phyloP scores from a whole-genome alignment of 2,888 invertebrate genomes.

The Lutraria lutraria region DNA sequence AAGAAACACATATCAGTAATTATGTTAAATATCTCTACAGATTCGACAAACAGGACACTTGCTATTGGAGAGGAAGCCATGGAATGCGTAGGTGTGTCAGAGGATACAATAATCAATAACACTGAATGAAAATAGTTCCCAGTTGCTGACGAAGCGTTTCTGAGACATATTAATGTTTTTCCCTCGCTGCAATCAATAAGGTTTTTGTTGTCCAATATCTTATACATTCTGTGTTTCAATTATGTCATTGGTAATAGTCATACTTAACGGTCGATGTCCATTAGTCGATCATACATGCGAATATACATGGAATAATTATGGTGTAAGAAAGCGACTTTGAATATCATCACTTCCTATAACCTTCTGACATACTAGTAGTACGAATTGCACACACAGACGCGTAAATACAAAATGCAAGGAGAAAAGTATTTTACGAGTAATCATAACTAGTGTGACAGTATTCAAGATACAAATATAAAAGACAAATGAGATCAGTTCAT shows the following conservation, averaged over 20 bases:
- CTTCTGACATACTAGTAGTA: not conserved
- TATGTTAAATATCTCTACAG: not conserved
- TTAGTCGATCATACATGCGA: too few species aligned
- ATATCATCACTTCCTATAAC: not conserved
- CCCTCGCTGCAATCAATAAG: not conserved
- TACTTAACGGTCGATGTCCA: too few species aligned
- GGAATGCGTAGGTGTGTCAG: slow-evolving; percentile 13
- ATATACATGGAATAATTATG: not conserved
- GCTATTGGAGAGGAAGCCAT: not conserved
- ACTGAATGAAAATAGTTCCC: not conserved
- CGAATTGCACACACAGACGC: not conserved
- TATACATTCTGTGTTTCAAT: not conserved
- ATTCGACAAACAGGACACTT: not conserved
- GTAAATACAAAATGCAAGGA: too few species aligned
- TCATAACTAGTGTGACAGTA: too few species aligned
- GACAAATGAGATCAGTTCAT: too few species aligned
- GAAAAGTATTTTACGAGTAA: too few species aligned
- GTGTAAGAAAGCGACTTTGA: not conserved
- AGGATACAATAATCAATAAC: not conserved
- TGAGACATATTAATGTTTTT: not conserved
- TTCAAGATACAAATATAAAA: too few species aligned
- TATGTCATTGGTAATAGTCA: not conserved
- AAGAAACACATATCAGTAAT: not conserved
- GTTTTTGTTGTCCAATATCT: not conserved
- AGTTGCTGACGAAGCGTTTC: not conserved